Percentiles rank a stretch among this genome's conserved stretches.
Evolutionary conservation across 2,888 invertebrate species (phyloP).

Genomic region (Epinotia nisella): DNA sequence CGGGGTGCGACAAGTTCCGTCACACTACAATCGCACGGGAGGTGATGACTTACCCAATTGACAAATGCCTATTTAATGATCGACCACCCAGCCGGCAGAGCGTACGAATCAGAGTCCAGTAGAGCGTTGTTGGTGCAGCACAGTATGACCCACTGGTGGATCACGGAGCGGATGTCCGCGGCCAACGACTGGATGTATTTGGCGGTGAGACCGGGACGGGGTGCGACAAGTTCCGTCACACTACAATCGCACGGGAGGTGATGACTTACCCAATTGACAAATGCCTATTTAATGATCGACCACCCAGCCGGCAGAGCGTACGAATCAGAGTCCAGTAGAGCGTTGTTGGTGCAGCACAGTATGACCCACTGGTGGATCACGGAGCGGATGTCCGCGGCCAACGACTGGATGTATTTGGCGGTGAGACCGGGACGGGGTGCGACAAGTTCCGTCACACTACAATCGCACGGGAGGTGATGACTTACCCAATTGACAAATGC

Average conservation of each 20-base stretch:
- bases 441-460: too few relatives aligned
- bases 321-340: constrained; percentile 70
- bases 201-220: constrained; percentile 89
- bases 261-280: constrained; percentile 72
- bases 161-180: constrained; percentile 86
- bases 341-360: constrained; percentile 80
- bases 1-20: too few relatives aligned
- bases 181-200: constrained; percentile 90
- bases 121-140: constrained; percentile 78
- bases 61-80: constrained; percentile 75
- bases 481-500: constrained; percentile 76
- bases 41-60: constrained; percentile 70
- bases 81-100: constrained; percentile 86
- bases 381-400: constrained; percentile 87
- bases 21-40: too few relatives aligned
- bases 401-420: constrained; percentile 89
- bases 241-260: too few relatives aligned
- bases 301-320: constrained; percentile 86
- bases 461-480: too few relatives aligned
- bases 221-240: too few relatives aligned
- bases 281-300: constrained; percentile 79
- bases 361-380: constrained; percentile 90
- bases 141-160: constrained; percentile 89
- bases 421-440: constrained; percentile 90
- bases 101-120: constrained; percentile 75